These are phyloP conservation scores for Matsumyia berberina DNA, from an alignment of 2,888 invertebrate species.

Conservation along the genomic window DNA sequence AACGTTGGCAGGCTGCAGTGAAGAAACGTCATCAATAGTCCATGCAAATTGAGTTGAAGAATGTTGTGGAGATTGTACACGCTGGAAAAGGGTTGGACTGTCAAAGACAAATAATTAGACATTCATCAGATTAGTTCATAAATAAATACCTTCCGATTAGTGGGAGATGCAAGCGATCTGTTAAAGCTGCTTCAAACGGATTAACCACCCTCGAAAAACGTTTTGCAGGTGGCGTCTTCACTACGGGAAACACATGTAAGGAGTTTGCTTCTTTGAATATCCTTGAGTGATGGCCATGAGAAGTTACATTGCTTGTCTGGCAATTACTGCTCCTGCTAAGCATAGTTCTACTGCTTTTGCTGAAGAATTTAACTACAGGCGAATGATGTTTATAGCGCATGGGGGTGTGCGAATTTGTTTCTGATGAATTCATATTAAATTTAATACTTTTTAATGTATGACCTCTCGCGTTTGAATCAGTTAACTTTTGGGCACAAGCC, in stretches of 20 bases:
- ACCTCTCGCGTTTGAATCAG: not conserved
- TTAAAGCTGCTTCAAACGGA: slow-evolving; percentile 87
- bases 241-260: slow-evolving; percentile 78
- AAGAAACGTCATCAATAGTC: slow-evolving; percentile 89
- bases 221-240: slow-evolving; percentile 86
- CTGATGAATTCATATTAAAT: slow-evolving; percentile 49
- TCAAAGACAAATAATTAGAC: not conserved
- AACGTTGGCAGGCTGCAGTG: slow-evolving; percentile 87
- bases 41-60: slow-evolving; percentile 86
- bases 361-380: slow-evolving; percentile 41
- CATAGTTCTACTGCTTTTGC: slow-evolving; percentile 26
- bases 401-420: slow-evolving; percentile 45
- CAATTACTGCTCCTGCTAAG: slow-evolving; percentile 24
- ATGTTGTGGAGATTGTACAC: slow-evolving; percentile 81
- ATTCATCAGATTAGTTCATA: not conserved
- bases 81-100: slow-evolving; percentile 83
- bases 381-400: slow-evolving; percentile 54
- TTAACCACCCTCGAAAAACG: slow-evolving; percentile 86
- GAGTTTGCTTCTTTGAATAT: slow-evolving; percentile 62
- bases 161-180: slow-evolving; percentile 87
- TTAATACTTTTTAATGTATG: slow-evolving; percentile 1
- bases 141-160: slow-evolving; percentile 87
- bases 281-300: slow-evolving; percentile 17
- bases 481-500: not conserved
- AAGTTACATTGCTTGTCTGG: not conserved